Base-by-base conservation (phyloP, 2,797 vertebrate species). In the Chaetophractus vellerosus region DNA sequence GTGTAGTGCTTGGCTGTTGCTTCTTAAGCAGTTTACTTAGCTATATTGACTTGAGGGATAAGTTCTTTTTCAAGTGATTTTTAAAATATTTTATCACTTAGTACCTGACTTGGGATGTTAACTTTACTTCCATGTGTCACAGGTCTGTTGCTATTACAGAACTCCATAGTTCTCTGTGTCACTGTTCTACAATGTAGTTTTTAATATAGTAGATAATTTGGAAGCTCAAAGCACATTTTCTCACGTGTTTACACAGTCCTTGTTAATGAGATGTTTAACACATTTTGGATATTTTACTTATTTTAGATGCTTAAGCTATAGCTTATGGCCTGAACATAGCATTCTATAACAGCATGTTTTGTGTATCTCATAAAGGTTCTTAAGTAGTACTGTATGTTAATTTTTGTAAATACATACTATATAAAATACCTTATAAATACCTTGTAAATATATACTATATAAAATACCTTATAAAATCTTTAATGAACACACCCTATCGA, bases 371-470 rank as follows among this genome's bases (percentile, higher is more conserved):
- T 88, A 88, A 91, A 88, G 64, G 11, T 82, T 92, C 63, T 93
- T 95, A 86, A 88, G 68, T 90, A 96, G 79, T 83, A 78, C 21
- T 66, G 9, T 78, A 55, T 84, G 38, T 91, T 91, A 83, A 68
- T 86, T 79, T 96, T 92, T 96, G 50, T 93, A 96, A 96, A 91
- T 78, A 90, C 69, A 95, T 75, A 88, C 66, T 89, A 45, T 3
- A 96, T 94, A 95, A 97, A 96, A 96, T 94, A 92, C 72, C 61
- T 93, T 89, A 87, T 95, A 52, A 96, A 94, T n/a, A n/a, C n/a
- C n/a, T 92, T 96, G 50, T 93, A 96, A 96, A 91, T 78, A 90
- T 74, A 95, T 75, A 88, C 66, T 89, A 45, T 3, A 96, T 94
- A 95, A 97, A 96, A 96, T 94, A 92, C 72, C 61, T 93, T 89